Evolutionary conservation across 2,113 vertebrate genomes (phyloP).

Genomic region (Gymnarchus niloticus): DNA sequence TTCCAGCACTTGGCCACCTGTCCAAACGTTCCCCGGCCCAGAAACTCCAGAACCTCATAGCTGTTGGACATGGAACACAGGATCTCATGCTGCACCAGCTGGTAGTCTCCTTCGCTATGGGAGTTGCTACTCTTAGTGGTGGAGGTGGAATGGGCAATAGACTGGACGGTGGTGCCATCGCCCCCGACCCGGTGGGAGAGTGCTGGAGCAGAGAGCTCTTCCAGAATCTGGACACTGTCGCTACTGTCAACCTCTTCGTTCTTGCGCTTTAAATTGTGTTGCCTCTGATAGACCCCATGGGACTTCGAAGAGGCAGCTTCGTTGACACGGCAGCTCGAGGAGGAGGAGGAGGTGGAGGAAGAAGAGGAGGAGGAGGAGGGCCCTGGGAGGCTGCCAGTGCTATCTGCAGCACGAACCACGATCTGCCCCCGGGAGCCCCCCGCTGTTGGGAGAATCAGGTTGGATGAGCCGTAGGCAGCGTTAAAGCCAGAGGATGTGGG

Average conservation of each 20-base stretch:
- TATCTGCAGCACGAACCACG: slow-evolving; percentile 90
- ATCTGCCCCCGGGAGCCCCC: slow-evolving; percentile 80
- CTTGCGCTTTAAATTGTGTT: slow-evolving; percentile 92
- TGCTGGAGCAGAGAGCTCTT: slow-evolving; percentile 95
- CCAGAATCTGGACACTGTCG: slow-evolving; percentile 95
- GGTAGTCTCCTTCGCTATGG: slow-evolving; percentile 93
- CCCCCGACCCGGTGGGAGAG: slow-evolving; percentile 83
- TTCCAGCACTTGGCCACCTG: slow-evolving; percentile 99
- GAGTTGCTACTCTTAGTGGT: slow-evolving; percentile 93
- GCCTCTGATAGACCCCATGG: slow-evolving; percentile 83
- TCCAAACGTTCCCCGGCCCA: slow-evolving; percentile 91
- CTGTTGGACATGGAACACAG: slow-evolving; percentile 95
- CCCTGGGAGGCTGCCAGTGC: slow-evolving; percentile 75
- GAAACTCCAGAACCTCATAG: slow-evolving; percentile 95
- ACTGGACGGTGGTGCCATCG: slow-evolving; percentile 73
- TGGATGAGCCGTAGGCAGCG: slow-evolving; percentile 69
- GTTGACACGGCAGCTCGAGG: slow-evolving; percentile 71
- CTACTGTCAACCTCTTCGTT: slow-evolving; percentile 97
- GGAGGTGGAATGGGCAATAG: slow-evolving; percentile 74
- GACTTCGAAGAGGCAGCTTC: slow-evolving; percentile 66
- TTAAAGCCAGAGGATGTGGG: slow-evolving; percentile 73
- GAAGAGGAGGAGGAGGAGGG: slow-evolving; percentile 56
- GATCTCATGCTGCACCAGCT: slow-evolving; percentile 96
- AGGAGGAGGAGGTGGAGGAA: slow-evolving; percentile 44
- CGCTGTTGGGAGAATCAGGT: slow-evolving; percentile 65